Evolutionary conservation across 1,140 invertebrate genomes (phyloP).

Genomic region (Neuroterus valhalla): DNA sequence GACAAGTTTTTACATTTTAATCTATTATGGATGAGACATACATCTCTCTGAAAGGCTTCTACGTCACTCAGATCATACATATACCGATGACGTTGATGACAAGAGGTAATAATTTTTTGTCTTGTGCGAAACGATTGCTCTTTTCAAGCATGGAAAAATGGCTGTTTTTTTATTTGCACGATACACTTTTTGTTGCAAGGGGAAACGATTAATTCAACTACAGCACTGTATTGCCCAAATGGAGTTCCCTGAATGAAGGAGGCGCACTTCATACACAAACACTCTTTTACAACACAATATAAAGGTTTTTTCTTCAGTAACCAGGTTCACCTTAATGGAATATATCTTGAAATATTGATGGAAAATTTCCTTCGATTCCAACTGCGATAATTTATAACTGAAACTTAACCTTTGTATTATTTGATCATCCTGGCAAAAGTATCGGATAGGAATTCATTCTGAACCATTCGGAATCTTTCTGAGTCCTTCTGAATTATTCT

Average conservation of each 20-base stretch:
- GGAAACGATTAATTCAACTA: conserved; percentile 7
- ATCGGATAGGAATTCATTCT: too few relatives aligned
- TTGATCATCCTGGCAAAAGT: too few relatives aligned
- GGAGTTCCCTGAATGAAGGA: conserved; percentile 13
- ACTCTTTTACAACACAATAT: neutral
- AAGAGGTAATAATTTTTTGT: neutral
- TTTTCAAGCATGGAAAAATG: conserved; percentile 21
- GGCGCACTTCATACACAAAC: neutral
- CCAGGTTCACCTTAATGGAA: neutral
- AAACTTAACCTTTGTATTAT: too few relatives aligned
- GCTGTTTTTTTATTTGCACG: conserved; percentile 26
- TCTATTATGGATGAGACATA: neutral
- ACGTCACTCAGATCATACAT: neutral
- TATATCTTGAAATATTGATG: too few relatives aligned
- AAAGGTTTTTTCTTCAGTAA: neutral
- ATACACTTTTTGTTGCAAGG: conserved; percentile 11
- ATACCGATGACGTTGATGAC: neutral
- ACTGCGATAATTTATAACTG: too few relatives aligned
- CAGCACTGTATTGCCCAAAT: conserved; percentile 27
- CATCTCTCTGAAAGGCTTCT: neutral
- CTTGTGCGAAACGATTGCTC: conserved; percentile 1
- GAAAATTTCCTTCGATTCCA: too few relatives aligned
- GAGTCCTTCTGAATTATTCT: too few relatives aligned
- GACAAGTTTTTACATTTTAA: too few relatives aligned
- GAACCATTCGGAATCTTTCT: too few relatives aligned